Base-by-base conservation (phyloP, 2,113 vertebrate genomes). In the Scortum barcoo region DNA sequence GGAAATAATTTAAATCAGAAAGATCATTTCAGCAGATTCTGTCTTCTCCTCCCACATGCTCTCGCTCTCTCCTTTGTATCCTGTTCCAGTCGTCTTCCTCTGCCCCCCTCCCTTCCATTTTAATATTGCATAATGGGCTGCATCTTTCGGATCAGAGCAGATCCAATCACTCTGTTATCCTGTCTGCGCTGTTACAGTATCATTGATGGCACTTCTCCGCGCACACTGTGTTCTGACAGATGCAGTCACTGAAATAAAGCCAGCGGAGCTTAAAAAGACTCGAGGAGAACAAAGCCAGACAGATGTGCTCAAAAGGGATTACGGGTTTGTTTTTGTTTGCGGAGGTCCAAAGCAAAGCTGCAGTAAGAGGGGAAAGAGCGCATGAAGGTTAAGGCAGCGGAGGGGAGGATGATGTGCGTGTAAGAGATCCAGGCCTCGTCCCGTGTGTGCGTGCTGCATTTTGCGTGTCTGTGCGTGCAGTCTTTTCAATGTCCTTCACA, bases 121-220 rank as follows among this genome's bases (percentile, higher is more conserved):
- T 75, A 70, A 81, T 76, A 56, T 68, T 85, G 65, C 76, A 80
- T 80, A 87, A 90, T 53, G 40, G 72, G 56, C 72, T 69, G 67
- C 80, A 69, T 85, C 85, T 81, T 76, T 90, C 51, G 7, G 78
- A 71, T 92, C 86, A 85, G 65, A 11, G 71, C 70, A 50, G 70
- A 92, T 89, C 58, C 69, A 76, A 80, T 92, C 93, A 83, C 76
- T 81, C 67, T 28, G 74, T 63, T 83, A 60, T 48, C 48, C 60
- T 54, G 70, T 87, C 85, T 58, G 38, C 68, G 38, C 70, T 20
- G 67, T 63, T 63, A 65, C 71, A 20, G 50, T 40, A 72, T 71
- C 56, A 61, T 50, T 78, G 61, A 60, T 44, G 58, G 61, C 75
- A 12, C 78, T 72, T 80, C 69, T 69, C 63, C 26, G 72, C 50